Evolutionary conservation across 1,140 invertebrate genomes (phyloP).

Genomic region (Propsilocerus akamusi): DNA sequence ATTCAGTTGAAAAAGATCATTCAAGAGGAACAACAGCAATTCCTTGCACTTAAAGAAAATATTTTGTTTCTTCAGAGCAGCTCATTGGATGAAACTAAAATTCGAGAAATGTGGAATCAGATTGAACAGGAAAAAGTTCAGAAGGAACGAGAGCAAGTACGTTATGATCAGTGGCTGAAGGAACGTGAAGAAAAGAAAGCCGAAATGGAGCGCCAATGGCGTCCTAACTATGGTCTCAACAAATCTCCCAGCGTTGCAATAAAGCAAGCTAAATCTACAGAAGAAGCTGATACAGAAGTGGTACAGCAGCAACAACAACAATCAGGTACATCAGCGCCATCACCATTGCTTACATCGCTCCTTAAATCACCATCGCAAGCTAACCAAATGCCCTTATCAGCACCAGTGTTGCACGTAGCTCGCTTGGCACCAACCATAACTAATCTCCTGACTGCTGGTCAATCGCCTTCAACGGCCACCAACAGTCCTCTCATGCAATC

Average conservation of each 20-base stretch:
- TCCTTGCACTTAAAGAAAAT: conserved; percentile 43
- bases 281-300: conserved; percentile 19
- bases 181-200: conserved; percentile 46
- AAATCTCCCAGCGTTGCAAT: too few species aligned
- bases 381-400: conserved; percentile 25
- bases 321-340: conserved; percentile 21
- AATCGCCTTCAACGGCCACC: conserved; percentile 10
- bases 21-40: conserved; percentile 45
- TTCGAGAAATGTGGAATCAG: conserved; percentile 49
- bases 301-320: conserved; percentile 7
- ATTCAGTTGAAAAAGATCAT: conserved; percentile 54
- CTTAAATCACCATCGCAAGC: conserved; percentile 49
- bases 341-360: conserved; percentile 63
- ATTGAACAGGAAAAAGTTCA: conserved; percentile 52
- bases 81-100: conserved; percentile 38
- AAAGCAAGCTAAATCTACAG: conserved; percentile 11
- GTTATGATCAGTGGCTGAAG: conserved; percentile 42
- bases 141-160: conserved; percentile 40
- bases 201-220: conserved; percentile 33
- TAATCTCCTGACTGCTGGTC: conserved; percentile 27
- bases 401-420: conserved; percentile 20
- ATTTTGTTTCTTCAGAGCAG: conserved; percentile 27
- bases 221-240: conserved; percentile 19
- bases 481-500: conserved; percentile 14
- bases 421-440: conserved; percentile 28